Evolutionary conservation across 2,113 vertebrate genomes (phyloP).

Genomic region (Malurus melanocephalus): DNA sequence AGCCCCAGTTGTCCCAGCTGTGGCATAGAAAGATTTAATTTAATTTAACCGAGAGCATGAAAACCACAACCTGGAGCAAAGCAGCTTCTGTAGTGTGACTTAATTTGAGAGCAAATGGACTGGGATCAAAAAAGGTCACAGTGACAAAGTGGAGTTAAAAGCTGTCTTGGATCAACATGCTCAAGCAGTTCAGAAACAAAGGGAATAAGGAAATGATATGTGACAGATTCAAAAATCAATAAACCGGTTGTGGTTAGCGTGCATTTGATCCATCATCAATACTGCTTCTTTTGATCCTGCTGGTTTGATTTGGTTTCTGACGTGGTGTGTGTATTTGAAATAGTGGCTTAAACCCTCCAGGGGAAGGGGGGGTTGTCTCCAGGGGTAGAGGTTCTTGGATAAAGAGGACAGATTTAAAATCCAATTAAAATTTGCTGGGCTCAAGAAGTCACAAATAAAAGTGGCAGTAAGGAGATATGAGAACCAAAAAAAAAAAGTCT

Average conservation of each 20-base stretch:
- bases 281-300: background rate
- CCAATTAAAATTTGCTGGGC: background rate
- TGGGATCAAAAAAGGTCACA: conserved; percentile 38
- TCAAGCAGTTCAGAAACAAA: conserved; percentile 47
- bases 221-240: background rate
- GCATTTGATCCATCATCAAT: background rate
- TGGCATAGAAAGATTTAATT: background rate
- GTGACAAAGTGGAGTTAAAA: conserved; percentile 39
- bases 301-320: background rate
- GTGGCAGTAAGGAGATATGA: background rate
- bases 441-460: background rate
- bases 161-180: conserved; percentile 34
- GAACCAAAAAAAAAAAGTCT: background rate
- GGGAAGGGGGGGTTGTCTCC: background rate
- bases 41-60: background rate
- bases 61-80: conserved; percentile 43
- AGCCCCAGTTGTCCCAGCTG: background rate
- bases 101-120: background rate
- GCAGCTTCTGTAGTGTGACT: conserved; percentile 19
- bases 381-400: background rate
- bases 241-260: background rate
- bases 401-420: background rate
- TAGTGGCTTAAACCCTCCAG: background rate
- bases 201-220: conserved; percentile 19
- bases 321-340: background rate